phyloP scores from a whole-genome alignment of 2,797 vertebrate species.

The Ispidina lecontei region DNA sequence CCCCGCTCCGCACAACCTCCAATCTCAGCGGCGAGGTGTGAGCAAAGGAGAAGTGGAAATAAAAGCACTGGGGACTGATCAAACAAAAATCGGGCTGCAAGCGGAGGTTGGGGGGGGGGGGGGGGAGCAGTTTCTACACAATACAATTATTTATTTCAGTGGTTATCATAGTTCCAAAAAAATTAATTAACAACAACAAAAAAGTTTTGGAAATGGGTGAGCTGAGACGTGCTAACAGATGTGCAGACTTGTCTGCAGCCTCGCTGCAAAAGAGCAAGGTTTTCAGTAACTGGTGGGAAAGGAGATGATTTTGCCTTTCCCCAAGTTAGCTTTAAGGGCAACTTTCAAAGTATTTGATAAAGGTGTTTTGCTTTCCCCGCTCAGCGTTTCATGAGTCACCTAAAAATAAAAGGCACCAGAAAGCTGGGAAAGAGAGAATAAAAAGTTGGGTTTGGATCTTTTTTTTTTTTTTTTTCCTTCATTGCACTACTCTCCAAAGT shows the following conservation, averaged over 20 bases:
- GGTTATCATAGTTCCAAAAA: not conserved
- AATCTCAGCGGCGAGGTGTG: slow-evolving; percentile 50
- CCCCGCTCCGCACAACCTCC: slow-evolving; percentile 19
- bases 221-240: slow-evolving; percentile 32
- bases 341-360: slow-evolving; percentile 36
- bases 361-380: not conserved
- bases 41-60: slow-evolving; percentile 45
- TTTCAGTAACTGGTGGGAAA: slow-evolving; percentile 6
- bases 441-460: not conserved
- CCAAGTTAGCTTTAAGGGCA: not conserved
- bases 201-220: slow-evolving; percentile 44
- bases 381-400: not conserved
- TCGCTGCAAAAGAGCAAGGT: not conserved
- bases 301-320: not conserved
- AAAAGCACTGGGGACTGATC: slow-evolving; percentile 48
- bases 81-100: slow-evolving; percentile 51
- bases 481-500: slow-evolving; percentile 20
- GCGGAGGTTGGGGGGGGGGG: not conserved
- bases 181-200: not conserved
- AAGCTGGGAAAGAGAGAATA: not conserved
- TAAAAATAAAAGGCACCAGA: slow-evolving; percentile 15
- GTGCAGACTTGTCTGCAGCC: slow-evolving; percentile 27
- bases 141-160: slow-evolving; percentile 39
- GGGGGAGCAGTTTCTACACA: slow-evolving; percentile 15
- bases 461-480: not conserved